phyloP scores from a whole-genome alignment of 2,113 vertebrate genomes.

The Pangasianodon gigas region DNA sequence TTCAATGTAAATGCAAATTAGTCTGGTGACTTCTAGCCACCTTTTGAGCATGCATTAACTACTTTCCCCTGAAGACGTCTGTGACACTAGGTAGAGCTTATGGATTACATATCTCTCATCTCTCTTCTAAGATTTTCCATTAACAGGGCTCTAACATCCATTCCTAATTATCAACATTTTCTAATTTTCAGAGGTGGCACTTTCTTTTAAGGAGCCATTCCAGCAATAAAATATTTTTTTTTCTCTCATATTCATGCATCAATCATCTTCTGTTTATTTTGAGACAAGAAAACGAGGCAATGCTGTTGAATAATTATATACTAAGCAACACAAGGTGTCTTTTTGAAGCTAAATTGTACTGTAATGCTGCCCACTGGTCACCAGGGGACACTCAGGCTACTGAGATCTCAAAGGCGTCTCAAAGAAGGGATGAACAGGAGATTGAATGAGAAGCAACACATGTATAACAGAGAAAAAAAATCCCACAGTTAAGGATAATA shows the following conservation, averaged over 20 bases:
- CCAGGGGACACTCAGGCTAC: conserved; percentile 51
- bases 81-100: neutral
- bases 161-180: neutral
- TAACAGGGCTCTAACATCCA: neutral
- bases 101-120: neutral
- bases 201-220: neutral
- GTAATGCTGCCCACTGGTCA: conserved; percentile 39
- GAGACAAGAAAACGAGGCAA: neutral
- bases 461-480: neutral
- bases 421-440: neutral
- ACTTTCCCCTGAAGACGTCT: neutral
- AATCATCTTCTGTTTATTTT: neutral
- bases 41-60: neutral
- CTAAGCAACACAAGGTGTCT: neutral
- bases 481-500: neutral
- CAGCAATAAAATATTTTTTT: neutral
- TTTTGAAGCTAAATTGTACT: neutral
- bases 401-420: conserved; percentile 21
- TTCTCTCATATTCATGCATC: neutral
- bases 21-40: neutral
- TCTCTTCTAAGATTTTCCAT: neutral
- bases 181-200: neutral
- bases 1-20: conserved; percentile 13
- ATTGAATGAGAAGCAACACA: neutral
- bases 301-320: neutral